These are phyloP conservation scores for Coryphaenoides rupestris DNA, from an alignment of 2,113 vertebrate species.

Conservation along the genomic window DNA sequence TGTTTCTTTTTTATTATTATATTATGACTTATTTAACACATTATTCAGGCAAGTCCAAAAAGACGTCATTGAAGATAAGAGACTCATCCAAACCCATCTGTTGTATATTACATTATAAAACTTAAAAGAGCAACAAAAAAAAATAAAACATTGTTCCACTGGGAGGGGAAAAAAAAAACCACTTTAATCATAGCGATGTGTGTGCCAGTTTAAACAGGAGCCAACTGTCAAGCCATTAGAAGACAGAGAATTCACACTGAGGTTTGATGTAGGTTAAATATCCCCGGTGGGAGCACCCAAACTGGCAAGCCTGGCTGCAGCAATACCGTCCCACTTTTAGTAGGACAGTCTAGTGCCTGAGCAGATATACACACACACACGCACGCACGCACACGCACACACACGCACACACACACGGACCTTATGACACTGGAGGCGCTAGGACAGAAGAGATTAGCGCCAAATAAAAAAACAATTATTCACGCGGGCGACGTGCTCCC, in stretches of 20 bases:
- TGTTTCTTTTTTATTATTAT: too few species aligned
- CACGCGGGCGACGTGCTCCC: too few species aligned
- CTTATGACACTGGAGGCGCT: conserved; percentile 3
- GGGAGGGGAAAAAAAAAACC: too few species aligned
- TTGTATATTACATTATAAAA: not conserved
- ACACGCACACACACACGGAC: too few species aligned
- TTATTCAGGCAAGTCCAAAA: too few species aligned
- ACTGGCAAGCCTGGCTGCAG: conserved; percentile 32
- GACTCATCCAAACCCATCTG: too few species aligned
- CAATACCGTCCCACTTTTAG: conserved; percentile 46
- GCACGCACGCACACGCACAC: too few species aligned
- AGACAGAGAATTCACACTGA: conserved; percentile 55
- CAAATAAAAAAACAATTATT: too few species aligned
- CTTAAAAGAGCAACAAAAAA: not conserved
- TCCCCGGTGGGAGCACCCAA: conserved; percentile 49
- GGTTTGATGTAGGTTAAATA: conserved; percentile 67
- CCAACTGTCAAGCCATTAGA: conserved; percentile 49
- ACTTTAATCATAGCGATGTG: conserved; percentile 30
- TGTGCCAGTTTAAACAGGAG: conserved; percentile 31
- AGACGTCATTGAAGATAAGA: too few species aligned
- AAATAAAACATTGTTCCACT: conserved; percentile 8
- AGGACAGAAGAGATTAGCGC: not conserved
- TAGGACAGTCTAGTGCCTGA: conserved; percentile 51
- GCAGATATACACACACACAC: conserved; percentile 52
- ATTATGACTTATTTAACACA: too few species aligned